These are phyloP conservation scores for Eospalax fontanierii DNA, from an alignment of 2,797 vertebrate species.

Conservation along the genomic window DNA sequence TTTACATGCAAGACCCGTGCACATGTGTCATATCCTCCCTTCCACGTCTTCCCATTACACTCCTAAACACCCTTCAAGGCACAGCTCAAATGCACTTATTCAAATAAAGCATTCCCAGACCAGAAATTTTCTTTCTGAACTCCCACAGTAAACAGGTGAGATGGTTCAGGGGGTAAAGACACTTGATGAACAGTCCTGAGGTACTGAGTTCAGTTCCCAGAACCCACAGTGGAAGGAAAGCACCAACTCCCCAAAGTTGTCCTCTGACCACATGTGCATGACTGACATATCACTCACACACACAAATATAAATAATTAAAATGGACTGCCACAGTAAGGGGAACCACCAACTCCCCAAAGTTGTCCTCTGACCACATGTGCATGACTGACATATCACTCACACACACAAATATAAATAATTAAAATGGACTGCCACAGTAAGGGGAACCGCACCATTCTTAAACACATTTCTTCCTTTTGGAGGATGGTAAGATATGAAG, in stretches of 20 bases:
- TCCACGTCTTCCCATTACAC: not conserved
- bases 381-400: not conserved
- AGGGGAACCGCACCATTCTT: not conserved
- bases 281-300: not conserved
- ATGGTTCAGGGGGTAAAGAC: not conserved
- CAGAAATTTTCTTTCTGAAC: constrained; percentile 6
- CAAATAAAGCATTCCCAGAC: not conserved
- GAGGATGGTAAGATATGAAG: constrained; percentile 22
- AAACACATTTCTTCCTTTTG: not conserved
- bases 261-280: not conserved
- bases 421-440: not conserved
- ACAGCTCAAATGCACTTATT: not conserved
- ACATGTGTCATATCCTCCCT: not conserved
- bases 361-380: not conserved
- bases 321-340: not conserved
- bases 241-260: not conserved
- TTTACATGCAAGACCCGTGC: not conserved
- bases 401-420: not conserved
- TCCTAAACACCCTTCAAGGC: not conserved
- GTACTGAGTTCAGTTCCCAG: not conserved
- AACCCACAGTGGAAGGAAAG: not conserved
- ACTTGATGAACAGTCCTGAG: not conserved
- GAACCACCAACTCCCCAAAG: not conserved
- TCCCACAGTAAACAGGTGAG: not conserved
- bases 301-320: not conserved